A percentile compares a stretch with the other conserved stretches of the same genome.
phyloP scores from a whole-genome alignment of 2,888 invertebrate genomes.

The Eristalinus sepulchralis region DNA sequence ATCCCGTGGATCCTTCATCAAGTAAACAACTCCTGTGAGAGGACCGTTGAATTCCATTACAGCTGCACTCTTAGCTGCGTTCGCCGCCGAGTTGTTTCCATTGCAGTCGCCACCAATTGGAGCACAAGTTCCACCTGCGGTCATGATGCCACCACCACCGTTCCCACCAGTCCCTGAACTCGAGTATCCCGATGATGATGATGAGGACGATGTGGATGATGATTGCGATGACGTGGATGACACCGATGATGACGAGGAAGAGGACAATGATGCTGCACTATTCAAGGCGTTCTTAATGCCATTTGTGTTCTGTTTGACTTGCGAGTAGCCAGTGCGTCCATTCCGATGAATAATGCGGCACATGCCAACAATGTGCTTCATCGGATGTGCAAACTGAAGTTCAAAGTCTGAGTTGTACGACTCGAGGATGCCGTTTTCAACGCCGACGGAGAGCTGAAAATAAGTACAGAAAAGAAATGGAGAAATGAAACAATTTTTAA shows the following conservation, averaged over 20 bases:
- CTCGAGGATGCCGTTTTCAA: constrained; percentile 87
- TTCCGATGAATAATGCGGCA: constrained; percentile 79
- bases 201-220: constrained; percentile 24
- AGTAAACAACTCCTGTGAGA: constrained; percentile 86
- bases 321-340: constrained; percentile 78
- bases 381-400: constrained; percentile 85
- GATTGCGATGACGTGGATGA: constrained; percentile 43
- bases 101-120: constrained; percentile 48
- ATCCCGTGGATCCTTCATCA: constrained; percentile 87
- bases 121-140: constrained; percentile 31
- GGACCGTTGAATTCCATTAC: constrained; percentile 82
- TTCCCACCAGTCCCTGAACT: constrained; percentile 24
- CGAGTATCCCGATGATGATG: constrained; percentile 18
- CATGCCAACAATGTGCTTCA: constrained; percentile 84
- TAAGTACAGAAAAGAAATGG: constrained; percentile 23
- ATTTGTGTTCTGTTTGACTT: constrained; percentile 75
- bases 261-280: constrained; percentile 51
- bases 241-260: constrained; percentile 53
- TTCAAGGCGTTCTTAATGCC: constrained; percentile 56
- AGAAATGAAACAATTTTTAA: constrained; percentile 5
- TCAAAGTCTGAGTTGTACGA: constrained; percentile 88
- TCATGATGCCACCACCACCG: constrained; percentile 10
- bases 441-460: constrained; percentile 86
- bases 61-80: constrained; percentile 73
- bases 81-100: constrained; percentile 40